Conservation (phyloP, 2,888 invertebrate species). For the Hypolimnas misippus region DNA sequence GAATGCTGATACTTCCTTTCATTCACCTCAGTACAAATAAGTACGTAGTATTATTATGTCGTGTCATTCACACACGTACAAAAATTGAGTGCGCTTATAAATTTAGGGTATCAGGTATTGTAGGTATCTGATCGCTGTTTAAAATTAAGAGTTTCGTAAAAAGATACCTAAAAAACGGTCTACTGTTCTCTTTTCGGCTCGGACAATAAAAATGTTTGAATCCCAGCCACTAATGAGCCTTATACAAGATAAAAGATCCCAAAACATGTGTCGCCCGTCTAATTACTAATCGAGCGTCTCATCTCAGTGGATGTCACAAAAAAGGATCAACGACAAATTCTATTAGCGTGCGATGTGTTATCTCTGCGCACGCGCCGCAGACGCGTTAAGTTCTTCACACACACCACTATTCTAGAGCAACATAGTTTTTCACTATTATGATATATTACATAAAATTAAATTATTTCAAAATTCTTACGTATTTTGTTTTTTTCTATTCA, state of each 20-base stretch:
- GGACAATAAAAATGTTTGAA: constrained; percentile 58
- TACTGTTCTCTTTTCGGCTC: constrained; percentile 46
- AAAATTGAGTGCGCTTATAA: constrained; percentile 9
- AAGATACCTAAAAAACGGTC: constrained; percentile 36
- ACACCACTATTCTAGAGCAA: constrained; percentile 3
- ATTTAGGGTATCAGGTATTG: neutral
- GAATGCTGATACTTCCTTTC: constrained; percentile 69
- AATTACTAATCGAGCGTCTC: constrained; percentile 79
- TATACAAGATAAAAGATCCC: constrained; percentile 70
- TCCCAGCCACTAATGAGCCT: constrained; percentile 63
- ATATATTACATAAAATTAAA: neutral
- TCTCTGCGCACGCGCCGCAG: constrained; percentile 62
- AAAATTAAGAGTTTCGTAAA: constrained; percentile 34
- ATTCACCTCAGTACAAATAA: constrained; percentile 26
- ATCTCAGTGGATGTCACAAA: constrained; percentile 69
- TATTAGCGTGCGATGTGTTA: constrained; percentile 67
- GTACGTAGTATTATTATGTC: constrained; percentile 19
- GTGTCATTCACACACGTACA: constrained; percentile 24
- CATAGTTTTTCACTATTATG: constrained; percentile 2
- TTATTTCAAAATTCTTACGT: neutral
- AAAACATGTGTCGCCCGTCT: constrained; percentile 80
- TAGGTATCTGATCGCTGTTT: constrained; percentile 10
- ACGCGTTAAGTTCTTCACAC: constrained; percentile 12
- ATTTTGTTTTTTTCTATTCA: neutral
- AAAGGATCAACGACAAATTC: constrained; percentile 71